Conservation (phyloP, 2,888 invertebrate genomes). For the Athalia cordata region DNA sequence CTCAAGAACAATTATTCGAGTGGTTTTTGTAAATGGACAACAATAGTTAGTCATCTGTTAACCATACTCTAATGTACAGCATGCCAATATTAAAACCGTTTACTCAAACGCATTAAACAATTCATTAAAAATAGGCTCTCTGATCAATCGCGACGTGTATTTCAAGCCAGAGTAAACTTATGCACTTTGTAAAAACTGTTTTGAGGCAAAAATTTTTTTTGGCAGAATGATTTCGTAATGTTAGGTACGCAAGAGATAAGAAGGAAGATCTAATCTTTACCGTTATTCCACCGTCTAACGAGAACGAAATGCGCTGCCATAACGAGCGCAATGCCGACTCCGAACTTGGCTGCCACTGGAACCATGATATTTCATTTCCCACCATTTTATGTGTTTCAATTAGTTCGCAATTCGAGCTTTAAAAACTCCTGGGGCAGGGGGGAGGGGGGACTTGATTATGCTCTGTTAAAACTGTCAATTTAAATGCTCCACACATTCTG, state of each 20-base stretch:
- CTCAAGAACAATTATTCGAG: neutral
- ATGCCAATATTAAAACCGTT: conserved; percentile 54
- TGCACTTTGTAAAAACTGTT: neutral
- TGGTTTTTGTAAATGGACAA: conserved; percentile 46
- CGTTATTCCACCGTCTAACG: conserved; percentile 85
- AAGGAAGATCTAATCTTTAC: conserved; percentile 75
- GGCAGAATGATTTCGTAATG: conserved; percentile 15
- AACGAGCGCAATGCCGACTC: conserved; percentile 89
- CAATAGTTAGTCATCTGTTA: conserved; percentile 47
- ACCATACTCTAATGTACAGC: conserved; percentile 49
- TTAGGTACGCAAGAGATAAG: conserved; percentile 48
- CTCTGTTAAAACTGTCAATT: neutral
- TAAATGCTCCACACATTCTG: neutral
- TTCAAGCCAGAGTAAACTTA: conserved; percentile 11
- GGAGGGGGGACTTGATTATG: neutral
- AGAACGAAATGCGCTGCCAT: conserved; percentile 90
- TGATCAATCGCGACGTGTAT: neutral
- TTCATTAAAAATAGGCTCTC: conserved; percentile 18
- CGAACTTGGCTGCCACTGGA: conserved; percentile 92
- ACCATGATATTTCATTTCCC: conserved; percentile 70
- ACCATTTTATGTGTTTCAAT: conserved; percentile 27
- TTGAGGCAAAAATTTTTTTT: neutral
- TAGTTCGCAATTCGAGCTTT: conserved; percentile 73
- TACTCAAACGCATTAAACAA: conserved; percentile 55
- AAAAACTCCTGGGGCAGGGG: conserved; percentile 45